Evolutionary conservation across 2,888 invertebrate species (phyloP), one percentile per base, ranked within the genome.

Genomic region (Ophion ellenae): DNA sequence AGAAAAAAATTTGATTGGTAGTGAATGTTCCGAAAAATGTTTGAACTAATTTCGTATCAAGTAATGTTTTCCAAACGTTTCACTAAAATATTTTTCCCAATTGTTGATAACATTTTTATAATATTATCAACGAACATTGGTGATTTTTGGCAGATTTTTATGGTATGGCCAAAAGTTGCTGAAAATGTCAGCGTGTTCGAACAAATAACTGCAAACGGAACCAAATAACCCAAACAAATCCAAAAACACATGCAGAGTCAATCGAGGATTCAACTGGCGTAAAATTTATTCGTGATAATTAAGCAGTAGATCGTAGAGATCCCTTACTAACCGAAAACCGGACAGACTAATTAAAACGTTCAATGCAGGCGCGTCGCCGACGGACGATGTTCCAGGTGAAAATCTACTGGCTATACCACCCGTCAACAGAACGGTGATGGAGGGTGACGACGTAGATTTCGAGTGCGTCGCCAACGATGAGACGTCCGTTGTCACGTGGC

Each of bases 321-420:
- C 64, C 88, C 89, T 93, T 92, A 93, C 93, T 93, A 94, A 94
- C 93, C 91, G 87, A 89, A 91, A 90, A 91, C 91, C 84, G 90
- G 91, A 90, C 92, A 93, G 93, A 94, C 92, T 92, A 89, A 92
- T 94, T 93, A 93, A 94, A 94, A 93, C 92, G 92, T 94, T 94
- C 90, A 94, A 94, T 90, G 90, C 91, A 94, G 94, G 94, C 93
- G 90, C 91, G 91, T 92, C 92, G 92, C 92, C 93, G 92, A 88
- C 92, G 89, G 89, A 92, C 90, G 90, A 89, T 93, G 91, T 94
- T 94, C 87, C 95, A 98, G 98, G 98, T 91, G 98, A 98, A 87
- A 98, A 98, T 87, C 95, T 98, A 76, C 96, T 99, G 91, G 97
- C 97, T 90, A 96, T 97, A 83, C 98, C 98, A 64, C 99, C 99